phyloP scores from a whole-genome alignment of 1,140 invertebrate genomes.

The Bombus terrestris region DNA sequence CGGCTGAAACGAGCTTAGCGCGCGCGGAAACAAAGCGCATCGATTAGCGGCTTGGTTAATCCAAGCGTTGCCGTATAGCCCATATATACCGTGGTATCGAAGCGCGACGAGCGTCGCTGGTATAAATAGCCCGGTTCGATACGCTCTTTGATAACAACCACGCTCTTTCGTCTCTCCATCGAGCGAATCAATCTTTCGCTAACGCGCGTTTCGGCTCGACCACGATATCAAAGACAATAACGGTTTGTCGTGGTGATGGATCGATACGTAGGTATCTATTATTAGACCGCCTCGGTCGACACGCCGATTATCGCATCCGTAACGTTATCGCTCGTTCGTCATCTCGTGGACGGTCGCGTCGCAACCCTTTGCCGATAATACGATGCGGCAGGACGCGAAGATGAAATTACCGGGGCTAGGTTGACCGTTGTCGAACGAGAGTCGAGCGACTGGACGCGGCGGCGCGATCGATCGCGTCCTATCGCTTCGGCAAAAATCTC shows the following conservation, averaged over 20 bases:
- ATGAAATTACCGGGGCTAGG: no score
- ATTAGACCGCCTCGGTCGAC: conserved; percentile 56
- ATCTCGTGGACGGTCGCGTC: not conserved
- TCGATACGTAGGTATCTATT: conserved; percentile 59
- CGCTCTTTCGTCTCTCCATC: not conserved
- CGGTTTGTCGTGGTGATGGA: conserved; percentile 51
- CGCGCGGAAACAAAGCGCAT: not conserved
- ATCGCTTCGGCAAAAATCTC: no score
- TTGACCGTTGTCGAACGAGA: no score
- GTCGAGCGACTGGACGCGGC: no score
- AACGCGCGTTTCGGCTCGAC: not conserved
- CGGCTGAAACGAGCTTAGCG: not conserved
- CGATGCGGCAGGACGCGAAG: not conserved
- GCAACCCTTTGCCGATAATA: not conserved
- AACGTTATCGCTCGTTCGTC: conserved; percentile 46
- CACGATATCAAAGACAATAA: conserved; percentile 7
- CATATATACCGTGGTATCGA: not conserved
- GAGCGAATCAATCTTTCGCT: not conserved
- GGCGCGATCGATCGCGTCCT: no score
- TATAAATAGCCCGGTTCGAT: conserved; percentile 29
- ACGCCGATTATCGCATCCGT: conserved; percentile 51
- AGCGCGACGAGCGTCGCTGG: not conserved
- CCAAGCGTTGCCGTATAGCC: not conserved
- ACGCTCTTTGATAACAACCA: not conserved
- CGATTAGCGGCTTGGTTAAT: not conserved